A percentile compares a stretch with the other conserved stretches of the same genome.
Evolutionary conservation across 2,888 invertebrate species (phyloP).

Genomic region (Pediacus dermestoides): DNA sequence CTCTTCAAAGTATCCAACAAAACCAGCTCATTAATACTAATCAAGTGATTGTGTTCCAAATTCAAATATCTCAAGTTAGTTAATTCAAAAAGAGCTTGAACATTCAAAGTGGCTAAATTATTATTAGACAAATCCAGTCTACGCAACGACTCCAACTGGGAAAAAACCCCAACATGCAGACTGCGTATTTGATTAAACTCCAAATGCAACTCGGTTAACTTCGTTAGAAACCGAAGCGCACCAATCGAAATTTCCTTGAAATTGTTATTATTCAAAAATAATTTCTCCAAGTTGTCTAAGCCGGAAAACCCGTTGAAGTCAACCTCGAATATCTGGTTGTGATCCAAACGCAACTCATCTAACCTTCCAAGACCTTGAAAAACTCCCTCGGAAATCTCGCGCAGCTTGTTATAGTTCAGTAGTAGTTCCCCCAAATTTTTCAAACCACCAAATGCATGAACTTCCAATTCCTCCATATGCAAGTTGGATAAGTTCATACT

Average conservation of each 20-base stretch:
- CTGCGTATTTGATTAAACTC: neutral
- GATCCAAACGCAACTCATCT: neutral
- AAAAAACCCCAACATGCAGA: neutral
- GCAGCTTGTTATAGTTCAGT: conserved; percentile 3
- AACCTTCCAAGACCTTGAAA: conserved; percentile 1
- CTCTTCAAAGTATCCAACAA: neutral
- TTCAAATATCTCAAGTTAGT: neutral
- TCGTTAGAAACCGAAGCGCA: neutral
- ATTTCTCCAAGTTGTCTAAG: conserved; percentile 3
- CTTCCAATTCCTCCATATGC: conserved; percentile 4
- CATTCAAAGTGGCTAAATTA: conserved; percentile 1
- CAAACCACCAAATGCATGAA: conserved; percentile 2
- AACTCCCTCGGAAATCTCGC: neutral
- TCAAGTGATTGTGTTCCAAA: conserved; percentile 6
- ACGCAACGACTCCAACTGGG: neutral
- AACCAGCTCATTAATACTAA: neutral
- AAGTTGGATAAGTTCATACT: conserved; percentile 1
- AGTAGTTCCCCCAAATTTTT: neutral
- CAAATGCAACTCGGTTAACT: conserved; percentile 5
- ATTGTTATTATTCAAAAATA: conserved; percentile 5
- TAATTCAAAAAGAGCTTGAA: neutral
- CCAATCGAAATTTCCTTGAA: neutral
- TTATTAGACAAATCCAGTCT: conserved; percentile 3
- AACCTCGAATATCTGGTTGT: neutral
- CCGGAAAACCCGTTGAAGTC: neutral